Evolutionary conservation across 1,140 invertebrate species (phyloP).

Genomic region (Zaprionus vittiger): DNA sequence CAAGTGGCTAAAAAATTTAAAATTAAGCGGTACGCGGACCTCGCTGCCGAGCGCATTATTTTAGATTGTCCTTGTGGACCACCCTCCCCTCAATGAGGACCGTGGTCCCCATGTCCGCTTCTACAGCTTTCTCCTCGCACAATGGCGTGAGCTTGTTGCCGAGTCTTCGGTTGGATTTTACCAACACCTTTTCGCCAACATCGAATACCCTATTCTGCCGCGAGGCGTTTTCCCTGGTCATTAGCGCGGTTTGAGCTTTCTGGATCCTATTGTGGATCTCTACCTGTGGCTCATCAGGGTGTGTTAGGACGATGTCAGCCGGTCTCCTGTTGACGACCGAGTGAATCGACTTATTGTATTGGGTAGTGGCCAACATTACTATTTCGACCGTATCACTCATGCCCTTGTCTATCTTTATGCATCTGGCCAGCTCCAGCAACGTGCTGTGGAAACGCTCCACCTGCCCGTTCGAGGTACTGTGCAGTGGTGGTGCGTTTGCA

Average conservation of each 20-base stretch:
- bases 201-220: background rate
- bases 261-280: background rate
- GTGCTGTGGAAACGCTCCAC: conserved; percentile 2
- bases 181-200: background rate
- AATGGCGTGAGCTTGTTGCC: background rate
- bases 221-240: background rate
- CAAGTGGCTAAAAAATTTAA: background rate
- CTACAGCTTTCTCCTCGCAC: background rate
- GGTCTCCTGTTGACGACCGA: background rate
- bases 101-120: conserved; percentile 1
- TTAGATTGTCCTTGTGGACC: background rate
- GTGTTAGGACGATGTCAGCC: background rate
- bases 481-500: background rate
- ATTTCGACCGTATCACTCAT: conserved; percentile 11
- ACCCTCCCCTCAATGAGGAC: background rate
- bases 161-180: background rate
- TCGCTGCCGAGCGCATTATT: background rate
- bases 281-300: conserved; percentile 10
- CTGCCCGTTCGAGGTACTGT: no score
- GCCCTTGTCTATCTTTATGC: background rate
- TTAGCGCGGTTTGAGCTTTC: conserved; percentile 1
- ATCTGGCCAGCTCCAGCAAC: background rate
- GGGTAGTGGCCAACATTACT: background rate
- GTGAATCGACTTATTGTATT: conserved; percentile 13
- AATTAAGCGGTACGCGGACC: no score